A percentile compares a stretch with the other conserved stretches of the same genome.
Conservation (phyloP, 2,113 vertebrate species). For the Gadus macrocephalus region DNA sequence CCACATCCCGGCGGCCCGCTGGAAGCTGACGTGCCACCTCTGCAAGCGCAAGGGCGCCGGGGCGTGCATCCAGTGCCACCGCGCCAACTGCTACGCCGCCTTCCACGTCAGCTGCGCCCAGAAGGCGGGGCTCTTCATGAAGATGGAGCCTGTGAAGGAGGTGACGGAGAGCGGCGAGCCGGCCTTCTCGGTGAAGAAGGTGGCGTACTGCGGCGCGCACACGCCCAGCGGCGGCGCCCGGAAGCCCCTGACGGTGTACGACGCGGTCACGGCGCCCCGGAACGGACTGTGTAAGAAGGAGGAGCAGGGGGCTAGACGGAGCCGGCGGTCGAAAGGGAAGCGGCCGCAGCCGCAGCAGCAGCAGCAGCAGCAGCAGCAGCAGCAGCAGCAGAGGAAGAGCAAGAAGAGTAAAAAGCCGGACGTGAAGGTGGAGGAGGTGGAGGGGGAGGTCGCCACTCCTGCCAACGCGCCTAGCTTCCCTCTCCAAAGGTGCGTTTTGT, state of each 20-base stretch:
- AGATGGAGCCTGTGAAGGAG: slow-evolving; percentile 93
- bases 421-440: slow-evolving; percentile 33
- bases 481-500: slow-evolving; percentile 81
- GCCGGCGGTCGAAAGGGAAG: slow-evolving; percentile 74
- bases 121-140: slow-evolving; percentile 92
- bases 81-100: slow-evolving; percentile 96
- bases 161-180: slow-evolving; percentile 68
- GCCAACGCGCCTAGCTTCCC: slow-evolving; percentile 84
- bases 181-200: slow-evolving; percentile 92
- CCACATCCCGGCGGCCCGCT: slow-evolving; percentile 93
- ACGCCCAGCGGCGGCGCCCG: slow-evolving; percentile 85
- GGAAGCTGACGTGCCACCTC: slow-evolving; percentile 98
- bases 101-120: slow-evolving; percentile 98
- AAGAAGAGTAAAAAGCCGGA: slow-evolving; percentile 80
- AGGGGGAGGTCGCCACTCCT: slow-evolving; percentile 69
- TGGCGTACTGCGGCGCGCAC: slow-evolving; percentile 92
- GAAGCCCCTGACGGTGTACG: slow-evolving; percentile 87
- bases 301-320: slow-evolving; percentile 55
- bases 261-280: slow-evolving; percentile 76
- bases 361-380: slow-evolving; percentile 30
- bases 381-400: slow-evolving; percentile 75
- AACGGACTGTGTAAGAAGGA: slow-evolving; percentile 84
- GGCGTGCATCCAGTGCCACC: slow-evolving; percentile 98
- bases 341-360: slow-evolving; percentile 70
- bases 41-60: slow-evolving; percentile 96